Base-by-base conservation (phyloP, 1,140 invertebrate species). In the Drosophila carrolli region DNA sequence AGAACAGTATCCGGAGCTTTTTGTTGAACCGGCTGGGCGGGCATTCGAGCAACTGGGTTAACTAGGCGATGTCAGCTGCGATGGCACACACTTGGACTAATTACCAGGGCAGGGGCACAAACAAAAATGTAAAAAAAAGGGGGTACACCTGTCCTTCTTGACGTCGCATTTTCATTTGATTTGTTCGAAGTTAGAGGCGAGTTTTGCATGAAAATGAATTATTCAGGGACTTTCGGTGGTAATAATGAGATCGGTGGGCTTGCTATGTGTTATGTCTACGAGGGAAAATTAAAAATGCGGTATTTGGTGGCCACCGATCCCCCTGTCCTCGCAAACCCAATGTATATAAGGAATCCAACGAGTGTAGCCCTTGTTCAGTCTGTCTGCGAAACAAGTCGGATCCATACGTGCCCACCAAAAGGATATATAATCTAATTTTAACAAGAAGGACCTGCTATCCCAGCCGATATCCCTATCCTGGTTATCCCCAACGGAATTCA, bases 201-300 rank as follows among this genome's bases (percentile, higher is more conserved):
- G 16, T 63, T 76, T 86, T 61, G 80, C 83, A 88, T 88, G 16
- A 50, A 61, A 50, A 63, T 88, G 83, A 79, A 88, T 88, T 63
- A 88, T 88, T 88, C 84, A 88, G 40, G 27, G 58, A 16, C 19
- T 70, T 19, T 23, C 58, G 46, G 50, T 48, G 50, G 37, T 55
- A 53, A 67, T 86, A 75, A 78, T 81, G 60, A 62, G 66, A 72
- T 75, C 65, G 55, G 29, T 54, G 47, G 47, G 40, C 23, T 75
- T 63, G 47, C 63, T 60, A 67, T 75, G 57, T 60, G 47, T 54
- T 77, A 61, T 81, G 53, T 60, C 63, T 78, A 81, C 61, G n/a
- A 23, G 53, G 53, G 35, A 44, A 7, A 43, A 79, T 84, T 84
- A 81, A 27, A 59, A 81, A 89, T 89, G 73, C 85, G 58, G 8